Evolutionary conservation across 2,888 invertebrate genomes (phyloP).

Genomic region (Ophion ellenae): DNA sequence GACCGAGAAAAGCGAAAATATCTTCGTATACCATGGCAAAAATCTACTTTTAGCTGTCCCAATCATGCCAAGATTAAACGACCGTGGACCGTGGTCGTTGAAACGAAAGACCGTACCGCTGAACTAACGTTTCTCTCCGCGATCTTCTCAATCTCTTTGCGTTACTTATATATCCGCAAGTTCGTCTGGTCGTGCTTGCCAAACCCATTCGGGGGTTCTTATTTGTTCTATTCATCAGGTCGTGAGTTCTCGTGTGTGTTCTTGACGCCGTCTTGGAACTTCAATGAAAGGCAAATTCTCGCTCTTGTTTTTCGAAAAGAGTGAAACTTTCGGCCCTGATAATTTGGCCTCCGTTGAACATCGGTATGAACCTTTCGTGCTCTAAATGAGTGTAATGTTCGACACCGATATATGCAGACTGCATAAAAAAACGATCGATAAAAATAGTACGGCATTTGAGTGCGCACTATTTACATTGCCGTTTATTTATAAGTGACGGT

Average conservation of each 20-base stretch:
- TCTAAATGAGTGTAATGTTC: constrained; percentile 19
- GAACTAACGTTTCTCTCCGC: constrained; percentile 25
- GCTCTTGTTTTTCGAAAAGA: neutral
- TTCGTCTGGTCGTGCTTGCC: constrained; percentile 35
- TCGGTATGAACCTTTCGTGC: neutral
- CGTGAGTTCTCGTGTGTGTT: neutral
- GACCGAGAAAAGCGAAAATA: neutral
- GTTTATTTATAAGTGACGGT: constrained; percentile 82
- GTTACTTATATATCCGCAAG: neutral
- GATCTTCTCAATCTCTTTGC: constrained; percentile 1
- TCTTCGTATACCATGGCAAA: neutral
- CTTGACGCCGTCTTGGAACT: neutral
- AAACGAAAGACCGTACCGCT: constrained; percentile 27
- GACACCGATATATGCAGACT: neutral
- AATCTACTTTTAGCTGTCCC: constrained; percentile 29
- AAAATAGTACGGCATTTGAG: constrained; percentile 82
- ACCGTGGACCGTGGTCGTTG: constrained; percentile 55
- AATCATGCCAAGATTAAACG: constrained; percentile 48
- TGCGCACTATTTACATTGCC: constrained; percentile 81
- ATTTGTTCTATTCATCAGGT: neutral
- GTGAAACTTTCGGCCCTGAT: neutral
- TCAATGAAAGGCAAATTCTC: neutral
- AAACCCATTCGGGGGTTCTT: constrained; percentile 21
- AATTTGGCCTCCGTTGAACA: neutral
- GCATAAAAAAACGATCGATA: constrained; percentile 73